phyloP scores from a whole-genome alignment of 2,113 vertebrate genomes.

The Shinisaurus crocodilurus region DNA sequence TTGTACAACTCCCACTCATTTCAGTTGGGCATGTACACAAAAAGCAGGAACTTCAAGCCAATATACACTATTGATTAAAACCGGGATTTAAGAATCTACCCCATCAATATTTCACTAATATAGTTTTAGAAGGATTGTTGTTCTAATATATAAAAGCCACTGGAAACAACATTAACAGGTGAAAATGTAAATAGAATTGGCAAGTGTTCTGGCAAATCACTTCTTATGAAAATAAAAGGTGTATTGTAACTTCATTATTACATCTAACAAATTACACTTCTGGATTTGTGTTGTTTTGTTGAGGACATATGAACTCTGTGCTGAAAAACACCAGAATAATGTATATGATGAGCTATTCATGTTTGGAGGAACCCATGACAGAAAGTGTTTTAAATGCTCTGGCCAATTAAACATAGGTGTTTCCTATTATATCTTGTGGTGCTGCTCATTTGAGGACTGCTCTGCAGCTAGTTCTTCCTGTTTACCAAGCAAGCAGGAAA shows the following conservation, averaged over 20 bases:
- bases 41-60: background rate
- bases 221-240: background rate
- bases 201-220: slow-evolving; percentile 29
- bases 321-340: background rate
- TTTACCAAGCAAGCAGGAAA: background rate
- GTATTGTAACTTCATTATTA: background rate
- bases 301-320: background rate
- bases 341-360: background rate
- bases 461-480: background rate
- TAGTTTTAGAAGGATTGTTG: slow-evolving; percentile 27
- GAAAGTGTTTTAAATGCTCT: background rate
- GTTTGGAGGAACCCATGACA: background rate
- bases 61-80: slow-evolving; percentile 13
- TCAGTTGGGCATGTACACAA: background rate
- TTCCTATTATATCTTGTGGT: background rate
- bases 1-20: background rate
- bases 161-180: background rate
- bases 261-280: background rate
- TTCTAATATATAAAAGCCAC: slow-evolving; percentile 36
- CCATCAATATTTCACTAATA: background rate
- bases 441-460: background rate
- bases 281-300: background rate
- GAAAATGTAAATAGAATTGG: slow-evolving; percentile 13
- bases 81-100: slow-evolving; percentile 25
- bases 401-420: background rate